These are phyloP conservation scores for Agapornis roseicollis DNA, from an alignment of 2,113 vertebrate species.

Conservation along the genomic window DNA sequence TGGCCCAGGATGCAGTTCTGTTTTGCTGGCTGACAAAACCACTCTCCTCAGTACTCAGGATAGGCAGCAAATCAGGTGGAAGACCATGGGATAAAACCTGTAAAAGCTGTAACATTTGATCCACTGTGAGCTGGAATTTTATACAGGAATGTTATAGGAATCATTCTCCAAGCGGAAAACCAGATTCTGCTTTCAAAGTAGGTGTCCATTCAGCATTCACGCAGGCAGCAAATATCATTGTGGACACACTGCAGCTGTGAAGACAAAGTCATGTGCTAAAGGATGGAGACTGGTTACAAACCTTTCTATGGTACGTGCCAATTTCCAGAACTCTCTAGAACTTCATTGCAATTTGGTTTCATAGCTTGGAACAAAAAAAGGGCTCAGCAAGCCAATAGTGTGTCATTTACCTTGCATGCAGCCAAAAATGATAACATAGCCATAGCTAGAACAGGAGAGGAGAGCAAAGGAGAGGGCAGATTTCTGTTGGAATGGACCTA, in stretches of 20 bases:
- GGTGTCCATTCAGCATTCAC: background rate
- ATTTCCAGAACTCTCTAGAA: background rate
- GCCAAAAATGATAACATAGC: background rate
- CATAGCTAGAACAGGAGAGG: background rate
- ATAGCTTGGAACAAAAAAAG: background rate
- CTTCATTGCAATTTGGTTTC: background rate
- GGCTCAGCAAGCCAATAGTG: background rate
- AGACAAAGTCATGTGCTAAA: background rate
- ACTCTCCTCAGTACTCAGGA: background rate
- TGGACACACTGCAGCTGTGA: background rate
- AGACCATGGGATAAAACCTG: background rate
- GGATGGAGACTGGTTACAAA: background rate
- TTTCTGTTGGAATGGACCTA: background rate
- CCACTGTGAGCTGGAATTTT: background rate
- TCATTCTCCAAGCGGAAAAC: background rate
- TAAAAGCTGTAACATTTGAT: background rate
- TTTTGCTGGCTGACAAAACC: background rate
- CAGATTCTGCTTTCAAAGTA: background rate
- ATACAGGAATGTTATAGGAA: background rate
- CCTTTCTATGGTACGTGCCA: background rate
- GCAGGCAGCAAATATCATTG: background rate
- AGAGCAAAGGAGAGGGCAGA: background rate
- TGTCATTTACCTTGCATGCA: background rate
- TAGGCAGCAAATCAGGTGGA: background rate
- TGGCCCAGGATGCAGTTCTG: background rate